Evolutionary conservation across 2,113 vertebrate species (phyloP).

Genomic region (Orthochromis indermauri): DNA sequence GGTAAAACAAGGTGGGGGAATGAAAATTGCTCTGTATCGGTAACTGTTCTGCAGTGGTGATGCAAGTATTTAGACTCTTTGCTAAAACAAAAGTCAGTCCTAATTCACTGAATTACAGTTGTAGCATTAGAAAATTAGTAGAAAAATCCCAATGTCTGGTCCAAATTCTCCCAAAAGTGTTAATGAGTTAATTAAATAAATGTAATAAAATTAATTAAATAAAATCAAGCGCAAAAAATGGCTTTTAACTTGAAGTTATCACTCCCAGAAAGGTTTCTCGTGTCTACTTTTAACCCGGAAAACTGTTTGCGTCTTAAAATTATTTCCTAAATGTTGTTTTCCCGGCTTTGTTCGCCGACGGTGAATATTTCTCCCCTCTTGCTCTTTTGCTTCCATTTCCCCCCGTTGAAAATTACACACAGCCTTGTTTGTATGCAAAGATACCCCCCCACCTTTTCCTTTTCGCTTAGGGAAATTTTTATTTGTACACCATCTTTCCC

Average conservation of each 20-base stretch:
- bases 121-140: neutral
- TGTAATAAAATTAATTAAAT: neutral
- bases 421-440: constrained; percentile 58
- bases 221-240: neutral
- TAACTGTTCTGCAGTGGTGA: neutral
- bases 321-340: constrained; percentile 27
- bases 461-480: constrained; percentile 44
- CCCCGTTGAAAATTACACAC: constrained; percentile 37
- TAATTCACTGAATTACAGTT: neutral
- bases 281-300: neutral
- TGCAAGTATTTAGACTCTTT: neutral
- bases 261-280: neutral
- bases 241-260: neutral
- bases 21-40: neutral
- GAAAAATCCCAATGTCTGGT: neutral
- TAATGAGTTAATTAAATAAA: neutral
- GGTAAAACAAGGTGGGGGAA: neutral
- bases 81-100: neutral
- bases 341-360: neutral
- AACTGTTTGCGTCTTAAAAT: neutral
- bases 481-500: constrained; percentile 50
- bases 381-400: neutral
- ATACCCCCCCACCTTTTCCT: neutral
- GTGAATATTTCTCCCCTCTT: neutral
- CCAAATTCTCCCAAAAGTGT: neutral